Conservation (phyloP, 2,888 invertebrate species). For the Meganola albula region DNA sequence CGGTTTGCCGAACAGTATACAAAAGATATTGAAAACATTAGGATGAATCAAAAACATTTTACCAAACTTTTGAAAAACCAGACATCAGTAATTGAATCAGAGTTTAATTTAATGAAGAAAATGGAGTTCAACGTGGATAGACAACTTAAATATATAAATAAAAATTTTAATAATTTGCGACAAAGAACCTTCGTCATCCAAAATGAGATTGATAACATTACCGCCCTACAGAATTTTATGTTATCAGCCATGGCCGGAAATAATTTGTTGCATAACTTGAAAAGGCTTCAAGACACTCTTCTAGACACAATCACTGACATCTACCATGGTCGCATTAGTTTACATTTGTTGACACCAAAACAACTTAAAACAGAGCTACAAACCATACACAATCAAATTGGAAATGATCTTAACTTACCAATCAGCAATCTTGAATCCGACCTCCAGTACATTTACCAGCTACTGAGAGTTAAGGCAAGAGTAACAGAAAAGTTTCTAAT, state of each 20-base stretch:
- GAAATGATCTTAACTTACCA: slow-evolving; percentile 3
- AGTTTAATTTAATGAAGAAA: slow-evolving; percentile 2
- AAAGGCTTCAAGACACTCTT: slow-evolving; percentile 2
- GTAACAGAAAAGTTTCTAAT: not conserved
- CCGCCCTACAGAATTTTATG: not conserved
- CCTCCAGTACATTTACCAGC: slow-evolving; percentile 1
- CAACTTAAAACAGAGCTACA: slow-evolving; percentile 5
- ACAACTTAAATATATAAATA: slow-evolving; percentile 3
- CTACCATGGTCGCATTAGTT: slow-evolving; percentile 2
- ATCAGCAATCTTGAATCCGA: not conserved
- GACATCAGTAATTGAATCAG: slow-evolving; percentile 5
- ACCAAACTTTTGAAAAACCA: slow-evolving; percentile 3
- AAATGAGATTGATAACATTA: not conserved
- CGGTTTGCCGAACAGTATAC: slow-evolving; percentile 1
- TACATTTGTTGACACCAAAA: slow-evolving; percentile 5
- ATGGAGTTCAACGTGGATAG: not conserved
- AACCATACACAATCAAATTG: slow-evolving; percentile 2
- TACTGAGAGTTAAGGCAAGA: slow-evolving; percentile 2
- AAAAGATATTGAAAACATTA: slow-evolving; percentile 2
- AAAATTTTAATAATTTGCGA: not conserved
- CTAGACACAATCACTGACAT: slow-evolving; percentile 5
- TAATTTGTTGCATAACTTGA: slow-evolving; percentile 2
- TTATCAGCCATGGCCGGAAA: not conserved
- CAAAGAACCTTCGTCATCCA: not conserved
- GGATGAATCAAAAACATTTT: not conserved